Base-by-base conservation (phyloP, 2,113 vertebrate genomes). In the Aleadryas rufinucha region DNA sequence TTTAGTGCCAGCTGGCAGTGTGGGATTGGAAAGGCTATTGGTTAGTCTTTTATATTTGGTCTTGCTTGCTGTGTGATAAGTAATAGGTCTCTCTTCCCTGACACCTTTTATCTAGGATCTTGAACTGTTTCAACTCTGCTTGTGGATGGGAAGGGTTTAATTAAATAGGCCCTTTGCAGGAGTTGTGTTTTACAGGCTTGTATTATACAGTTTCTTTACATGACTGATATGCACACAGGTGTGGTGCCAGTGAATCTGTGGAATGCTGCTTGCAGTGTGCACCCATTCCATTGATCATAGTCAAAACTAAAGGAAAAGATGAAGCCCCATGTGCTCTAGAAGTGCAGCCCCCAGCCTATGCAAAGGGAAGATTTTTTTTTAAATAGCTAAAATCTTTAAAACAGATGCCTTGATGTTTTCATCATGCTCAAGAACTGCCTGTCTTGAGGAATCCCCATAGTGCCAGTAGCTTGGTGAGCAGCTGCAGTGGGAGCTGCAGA, bases 1-100 rank as follows among this genome's bases (percentile, higher is more conserved):
- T 68, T 94, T 76, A 39, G 42, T 80, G 87, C 89, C 93, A 97
- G 89, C 92, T 96, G 93, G 87, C 82, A 87, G 37, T 26, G 42
- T 77, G 80, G 68, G 69, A 80, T 59, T 91, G 83, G 47, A 84
- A 93, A 89, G 59, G 69, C 69, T 94, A 70, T 41, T 74, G 68
- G 86, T 92, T 94, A 75, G 65, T 59, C 83, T 91, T 93, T 90
- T 94, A 27, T 77, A 69, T 84, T 86, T 87, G 66, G 18, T 96
- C 45, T 80, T 88, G 42, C 41, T 87, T 80, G 52, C 84, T 44
- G 47, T 63, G 63, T 45, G 59, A 79, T 87, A 89, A 95, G 69
- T 82, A 92, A 75, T 16, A 37, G 24, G 27, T 87, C 81, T 92
- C 2, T 75, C 89, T 92, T 92, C 26, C 31, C 49, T 84, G 45